Evolutionary conservation across 1,140 invertebrate genomes (phyloP).

Genomic region (Oncopodura yosiiana): DNA sequence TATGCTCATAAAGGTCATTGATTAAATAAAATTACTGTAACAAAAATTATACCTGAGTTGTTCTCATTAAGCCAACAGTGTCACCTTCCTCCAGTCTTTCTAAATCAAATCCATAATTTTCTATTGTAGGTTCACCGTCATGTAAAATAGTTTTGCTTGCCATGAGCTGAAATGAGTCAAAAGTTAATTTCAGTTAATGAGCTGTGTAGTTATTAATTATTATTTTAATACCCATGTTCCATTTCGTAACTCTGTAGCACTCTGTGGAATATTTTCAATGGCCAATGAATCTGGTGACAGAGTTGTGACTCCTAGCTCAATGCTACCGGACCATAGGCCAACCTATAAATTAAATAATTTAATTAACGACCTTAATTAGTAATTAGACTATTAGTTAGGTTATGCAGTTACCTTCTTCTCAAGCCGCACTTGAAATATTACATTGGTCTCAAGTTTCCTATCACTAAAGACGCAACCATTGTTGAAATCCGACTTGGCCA

Average conservation of each 20-base stretch:
- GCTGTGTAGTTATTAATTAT: neutral
- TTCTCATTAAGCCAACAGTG: conserved; percentile 69
- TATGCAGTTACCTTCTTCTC: conserved; percentile 63
- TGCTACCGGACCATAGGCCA: conserved; percentile 76
- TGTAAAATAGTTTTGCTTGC: conserved; percentile 71
- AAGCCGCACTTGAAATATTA: conserved; percentile 78
- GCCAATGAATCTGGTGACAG: conserved; percentile 69
- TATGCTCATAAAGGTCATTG: neutral
- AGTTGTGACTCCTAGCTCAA: conserved; percentile 83
- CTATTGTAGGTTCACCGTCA: conserved; percentile 65
- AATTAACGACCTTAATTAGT: neutral
- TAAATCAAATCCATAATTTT: conserved; percentile 73
- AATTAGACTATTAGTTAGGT: neutral
- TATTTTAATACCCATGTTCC: conserved; percentile 64
- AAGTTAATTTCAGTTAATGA: conserved; percentile 5
- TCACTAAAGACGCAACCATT: conserved; percentile 73
- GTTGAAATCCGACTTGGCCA: conserved; percentile 56
- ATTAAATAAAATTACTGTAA: neutral
- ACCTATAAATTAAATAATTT: conserved; percentile 45
- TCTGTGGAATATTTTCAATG: conserved; percentile 53
- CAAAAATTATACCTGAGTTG: conserved; percentile 50
- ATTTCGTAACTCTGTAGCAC: conserved; percentile 69
- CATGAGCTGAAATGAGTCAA: conserved; percentile 52
- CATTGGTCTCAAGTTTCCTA: conserved; percentile 67
- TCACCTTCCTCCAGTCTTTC: conserved; percentile 75